phyloP scores from a whole-genome alignment of 1,140 invertebrate species.

The Littorina saxatilis region DNA sequence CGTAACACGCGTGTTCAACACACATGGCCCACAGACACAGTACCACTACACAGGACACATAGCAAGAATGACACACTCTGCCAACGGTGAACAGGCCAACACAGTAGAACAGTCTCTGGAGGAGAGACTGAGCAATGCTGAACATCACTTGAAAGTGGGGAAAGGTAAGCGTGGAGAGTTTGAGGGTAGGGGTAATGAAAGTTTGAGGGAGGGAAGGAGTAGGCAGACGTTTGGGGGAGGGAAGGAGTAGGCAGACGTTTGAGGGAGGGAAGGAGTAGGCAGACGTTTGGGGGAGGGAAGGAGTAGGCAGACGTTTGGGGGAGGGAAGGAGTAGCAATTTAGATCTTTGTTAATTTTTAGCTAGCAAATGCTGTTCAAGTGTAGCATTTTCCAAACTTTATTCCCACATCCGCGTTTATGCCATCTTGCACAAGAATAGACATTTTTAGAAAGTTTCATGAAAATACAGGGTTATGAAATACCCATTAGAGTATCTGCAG shows the following conservation, averaged over 20 bases:
- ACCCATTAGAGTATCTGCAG: too few species aligned
- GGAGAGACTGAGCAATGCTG: constrained; percentile 29
- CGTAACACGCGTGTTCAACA: constrained; percentile 30
- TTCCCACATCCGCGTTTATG: too few species aligned
- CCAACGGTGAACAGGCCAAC: background rate
- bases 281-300: background rate
- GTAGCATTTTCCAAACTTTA: too few species aligned
- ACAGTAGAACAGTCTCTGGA: constrained; percentile 15
- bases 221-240: background rate
- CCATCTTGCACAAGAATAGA: too few species aligned
- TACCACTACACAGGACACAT: background rate
- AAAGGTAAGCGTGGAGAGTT: constrained; percentile 4
- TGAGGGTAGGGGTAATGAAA: background rate
- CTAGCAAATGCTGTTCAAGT: too few species aligned
- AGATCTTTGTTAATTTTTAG: too few species aligned
- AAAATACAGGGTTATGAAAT: too few species aligned
- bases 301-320: background rate
- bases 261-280: background rate
- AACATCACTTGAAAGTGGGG: constrained; percentile 16
- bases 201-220: background rate
- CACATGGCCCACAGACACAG: constrained; percentile 36
- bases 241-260: too few species aligned
- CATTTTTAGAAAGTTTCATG: too few species aligned
- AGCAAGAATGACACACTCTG: background rate
- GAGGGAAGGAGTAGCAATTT: too few species aligned